Base-by-base conservation (phyloP, 2,888 invertebrate genomes). In the Monochamus alternatus region DNA sequence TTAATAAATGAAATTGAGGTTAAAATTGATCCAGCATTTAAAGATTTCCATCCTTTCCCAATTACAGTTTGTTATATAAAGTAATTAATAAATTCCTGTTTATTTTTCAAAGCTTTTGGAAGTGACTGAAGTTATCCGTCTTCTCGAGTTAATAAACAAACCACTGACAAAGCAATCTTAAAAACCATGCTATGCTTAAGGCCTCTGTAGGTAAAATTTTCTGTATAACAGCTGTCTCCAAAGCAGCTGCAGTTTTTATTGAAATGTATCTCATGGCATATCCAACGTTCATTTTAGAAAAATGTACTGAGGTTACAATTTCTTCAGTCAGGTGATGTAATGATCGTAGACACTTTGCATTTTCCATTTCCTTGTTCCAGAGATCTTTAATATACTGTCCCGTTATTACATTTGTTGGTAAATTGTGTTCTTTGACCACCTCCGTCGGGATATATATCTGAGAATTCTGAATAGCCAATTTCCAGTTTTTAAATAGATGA, bases 171-270 rank as follows among this genome's bases (percentile, higher is more conserved):
- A 51, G 68, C 52, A 68, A 68, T 52, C 51, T 32, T 32, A 51
- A n/a, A 55, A 68, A 68, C 47, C 38, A 59, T 58, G 32, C 52
- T 52, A 3, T 68, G n/a, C 12, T 31, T 59, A 73, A 58, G 55
- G 66, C 66, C 51, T 73, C 65, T 66, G 66, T 30, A 47, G 66
- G 73, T 58, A 73, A 67, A 22, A 63, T 73, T 67, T 73, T 73
- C 51, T 67, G 58, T 55, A 55, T 58, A 52, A 73, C 66, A 14
- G 73, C 66, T 58, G 73, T 65, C 64, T 73, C 73, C 59, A 73
- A 67, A 65, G 66, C 73, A 58, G 44, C 73, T 52, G 73, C 73
- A 66, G 73, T 73, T 66, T 73, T 73, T 66, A 67, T 52, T 10
- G 73, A 66, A 66, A 73, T 67, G 32, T 73, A 73, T 55, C 65